phyloP scores from a whole-genome alignment of 1,140 invertebrate species.

The Trachymyrmex septentrionalis region DNA sequence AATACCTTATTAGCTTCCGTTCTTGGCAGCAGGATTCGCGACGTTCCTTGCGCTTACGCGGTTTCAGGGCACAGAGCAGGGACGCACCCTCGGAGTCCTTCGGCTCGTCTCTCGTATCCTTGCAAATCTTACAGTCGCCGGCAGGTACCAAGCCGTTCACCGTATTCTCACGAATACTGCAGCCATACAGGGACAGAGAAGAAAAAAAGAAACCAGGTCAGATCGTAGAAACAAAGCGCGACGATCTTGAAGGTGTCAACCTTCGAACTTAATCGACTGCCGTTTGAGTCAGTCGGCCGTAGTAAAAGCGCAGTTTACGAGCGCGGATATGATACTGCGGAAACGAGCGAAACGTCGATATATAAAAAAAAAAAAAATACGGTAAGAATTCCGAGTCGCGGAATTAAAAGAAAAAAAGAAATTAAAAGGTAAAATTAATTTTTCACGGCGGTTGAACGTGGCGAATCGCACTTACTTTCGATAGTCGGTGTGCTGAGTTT shows the following conservation, averaged over 20 bases:
- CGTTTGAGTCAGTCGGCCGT: conserved; percentile 14
- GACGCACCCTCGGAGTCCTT: conserved; percentile 77
- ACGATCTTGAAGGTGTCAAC: conserved; percentile 46
- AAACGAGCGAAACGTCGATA: not conserved
- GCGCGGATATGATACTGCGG: not conserved
- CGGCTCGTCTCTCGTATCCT: conserved; percentile 79
- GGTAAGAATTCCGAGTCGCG: not conserved
- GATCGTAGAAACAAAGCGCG: conserved; percentile 26
- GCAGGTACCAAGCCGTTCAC: conserved; percentile 79
- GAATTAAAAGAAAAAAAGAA: not conserved
- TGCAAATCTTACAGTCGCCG: conserved; percentile 82
- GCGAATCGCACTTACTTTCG: not conserved
- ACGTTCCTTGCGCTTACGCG: conserved; percentile 92
- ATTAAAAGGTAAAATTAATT: not conserved
- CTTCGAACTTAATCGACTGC: conserved; percentile 41
- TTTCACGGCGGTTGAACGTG: not conserved
- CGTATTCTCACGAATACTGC: conserved; percentile 80
- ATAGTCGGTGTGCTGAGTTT: not conserved
- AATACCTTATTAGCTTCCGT: conserved; percentile 91
- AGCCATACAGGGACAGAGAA: conserved; percentile 59
- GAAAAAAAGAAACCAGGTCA: conserved; percentile 51
- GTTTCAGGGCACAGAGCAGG: conserved; percentile 82
- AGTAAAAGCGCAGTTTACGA: conserved; percentile 7
- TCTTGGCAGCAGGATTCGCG: conserved; percentile 91
- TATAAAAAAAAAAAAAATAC: not conserved